Conservation (phyloP, 2,113 vertebrate genomes). For the Tor tambroides region DNA sequence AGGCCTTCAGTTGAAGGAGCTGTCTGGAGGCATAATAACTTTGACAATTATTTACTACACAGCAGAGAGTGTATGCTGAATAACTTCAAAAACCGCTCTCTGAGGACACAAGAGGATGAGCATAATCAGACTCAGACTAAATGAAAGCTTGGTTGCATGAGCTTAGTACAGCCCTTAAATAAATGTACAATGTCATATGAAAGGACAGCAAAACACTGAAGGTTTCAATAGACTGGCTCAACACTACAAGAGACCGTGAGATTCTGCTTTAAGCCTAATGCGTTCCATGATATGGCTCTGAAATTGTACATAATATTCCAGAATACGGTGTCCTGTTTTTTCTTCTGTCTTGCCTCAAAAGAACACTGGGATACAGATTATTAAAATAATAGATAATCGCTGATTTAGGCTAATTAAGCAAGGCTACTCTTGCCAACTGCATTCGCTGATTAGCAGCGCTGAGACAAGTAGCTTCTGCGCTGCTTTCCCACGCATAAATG, state of each 20-base stretch:
- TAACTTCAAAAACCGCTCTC: slow-evolving; percentile 50
- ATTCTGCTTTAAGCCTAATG: not conserved
- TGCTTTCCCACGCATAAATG: slow-evolving; percentile 76
- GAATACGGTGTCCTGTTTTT: not conserved
- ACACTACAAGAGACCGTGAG: not conserved
- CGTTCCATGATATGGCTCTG: slow-evolving; percentile 11
- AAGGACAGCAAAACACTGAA: not conserved
- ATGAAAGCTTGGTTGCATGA: slow-evolving; percentile 56
- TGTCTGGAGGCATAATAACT: slow-evolving; percentile 57
- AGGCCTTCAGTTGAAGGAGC: slow-evolving; percentile 52
- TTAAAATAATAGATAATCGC: slow-evolving; percentile 26
- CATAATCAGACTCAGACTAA: slow-evolving; percentile 54
- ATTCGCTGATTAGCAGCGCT: slow-evolving; percentile 28
- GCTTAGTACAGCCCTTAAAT: slow-evolving; percentile 49
- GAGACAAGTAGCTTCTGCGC: slow-evolving; percentile 58
- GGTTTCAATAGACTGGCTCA: not conserved
- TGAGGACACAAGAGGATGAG: slow-evolving; percentile 54
- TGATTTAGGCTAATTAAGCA: slow-evolving; percentile 25
- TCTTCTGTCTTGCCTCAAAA: not conserved
- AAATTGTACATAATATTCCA: not conserved
- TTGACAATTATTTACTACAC: slow-evolving; percentile 67
- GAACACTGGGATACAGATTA: not conserved
- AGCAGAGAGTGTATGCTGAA: slow-evolving; percentile 47
- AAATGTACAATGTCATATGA: slow-evolving; percentile 1
- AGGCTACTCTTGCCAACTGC: not conserved